phyloP scores from a whole-genome alignment of 1,140 invertebrate genomes.

The Sycophaga agraensis region DNA sequence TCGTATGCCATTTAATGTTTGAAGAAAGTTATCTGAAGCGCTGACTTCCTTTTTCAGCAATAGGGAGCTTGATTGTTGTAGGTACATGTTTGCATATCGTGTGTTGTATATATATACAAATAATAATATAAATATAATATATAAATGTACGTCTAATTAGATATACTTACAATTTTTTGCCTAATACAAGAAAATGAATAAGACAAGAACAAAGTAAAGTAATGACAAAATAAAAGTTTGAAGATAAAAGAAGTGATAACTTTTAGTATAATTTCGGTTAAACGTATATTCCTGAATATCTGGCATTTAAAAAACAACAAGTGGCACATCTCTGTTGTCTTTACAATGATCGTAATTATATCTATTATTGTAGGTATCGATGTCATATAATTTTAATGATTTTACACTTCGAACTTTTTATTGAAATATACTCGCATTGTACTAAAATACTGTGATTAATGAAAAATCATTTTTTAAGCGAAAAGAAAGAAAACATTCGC shows the following conservation, averaged over 20 bases:
- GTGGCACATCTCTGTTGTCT: neutral
- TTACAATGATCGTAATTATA: neutral
- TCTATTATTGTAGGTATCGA: too few species aligned
- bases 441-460: slow-evolving; percentile 6
- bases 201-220: neutral
- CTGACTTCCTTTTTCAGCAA: slow-evolving; percentile 10
- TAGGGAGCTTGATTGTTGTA: slow-evolving; percentile 40
- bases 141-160: slow-evolving; percentile 37
- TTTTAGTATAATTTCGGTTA: slow-evolving; percentile 40
- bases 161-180: slow-evolving; percentile 34
- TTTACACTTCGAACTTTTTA: neutral
- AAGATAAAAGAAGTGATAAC: slow-evolving; percentile 38
- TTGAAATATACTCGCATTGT: neutral
- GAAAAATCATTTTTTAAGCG: neutral
- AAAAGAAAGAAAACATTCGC: too few species aligned
- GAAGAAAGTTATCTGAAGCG: neutral
- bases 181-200: neutral
- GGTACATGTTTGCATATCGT: slow-evolving; percentile 44
- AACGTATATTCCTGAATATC: slow-evolving; percentile 43
- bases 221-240: slow-evolving; percentile 29
- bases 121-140: slow-evolving; percentile 31
- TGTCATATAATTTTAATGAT: neutral
- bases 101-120: slow-evolving; percentile 40
- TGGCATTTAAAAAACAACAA: slow-evolving; percentile 10
- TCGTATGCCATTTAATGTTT: slow-evolving; percentile 6